These are phyloP conservation scores for Podocnemis expansa DNA, from an alignment of 2,113 vertebrate species.

Conservation along the genomic window DNA sequence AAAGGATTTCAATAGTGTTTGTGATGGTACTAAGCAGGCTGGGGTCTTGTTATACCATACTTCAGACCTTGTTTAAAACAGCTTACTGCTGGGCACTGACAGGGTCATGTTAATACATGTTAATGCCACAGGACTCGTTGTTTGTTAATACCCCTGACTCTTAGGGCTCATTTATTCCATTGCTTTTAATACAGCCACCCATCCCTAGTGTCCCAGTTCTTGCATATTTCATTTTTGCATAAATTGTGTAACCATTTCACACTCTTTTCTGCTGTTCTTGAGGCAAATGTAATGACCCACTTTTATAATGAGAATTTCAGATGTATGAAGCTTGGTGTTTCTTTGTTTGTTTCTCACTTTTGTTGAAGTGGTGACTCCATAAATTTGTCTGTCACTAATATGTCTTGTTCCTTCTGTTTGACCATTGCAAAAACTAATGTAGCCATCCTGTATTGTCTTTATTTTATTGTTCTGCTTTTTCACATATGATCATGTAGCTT, in stretches of 20 bases:
- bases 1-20: background rate
- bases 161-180: background rate
- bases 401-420: background rate
- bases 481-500: background rate
- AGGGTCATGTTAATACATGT: background rate
- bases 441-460: background rate
- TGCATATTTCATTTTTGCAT: constrained; percentile 15
- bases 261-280: background rate
- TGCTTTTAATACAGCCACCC: background rate
- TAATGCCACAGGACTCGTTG: too few relatives aligned
- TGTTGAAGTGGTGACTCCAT: background rate
- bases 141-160: background rate
- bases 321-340: background rate
- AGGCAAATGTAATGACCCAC: background rate
- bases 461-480: background rate
- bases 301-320: background rate
- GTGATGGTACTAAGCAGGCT: background rate
- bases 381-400: background rate
- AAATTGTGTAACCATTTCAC: constrained; percentile 25
- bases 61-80: background rate
- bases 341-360: background rate
- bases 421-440: background rate
- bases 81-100: background rate
- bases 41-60: background rate
- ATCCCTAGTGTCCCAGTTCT: background rate